Evolutionary conservation across 2,113 vertebrate species (phyloP).

Genomic region (Tupaia tana): DNA sequence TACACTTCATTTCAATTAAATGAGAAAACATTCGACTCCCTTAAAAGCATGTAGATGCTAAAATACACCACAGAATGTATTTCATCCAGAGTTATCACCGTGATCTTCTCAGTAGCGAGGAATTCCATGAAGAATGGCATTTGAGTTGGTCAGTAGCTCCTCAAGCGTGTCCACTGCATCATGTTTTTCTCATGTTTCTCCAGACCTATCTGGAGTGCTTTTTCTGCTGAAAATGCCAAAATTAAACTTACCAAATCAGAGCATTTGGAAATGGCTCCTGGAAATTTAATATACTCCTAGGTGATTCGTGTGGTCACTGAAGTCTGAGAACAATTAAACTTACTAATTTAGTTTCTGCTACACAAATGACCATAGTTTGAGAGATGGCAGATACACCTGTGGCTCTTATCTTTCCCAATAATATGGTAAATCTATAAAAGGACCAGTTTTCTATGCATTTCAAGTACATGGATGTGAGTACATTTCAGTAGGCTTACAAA

Average conservation of each 20-base stretch:
- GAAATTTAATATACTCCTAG: neutral
- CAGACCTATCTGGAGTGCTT: neutral
- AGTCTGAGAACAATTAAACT: neutral
- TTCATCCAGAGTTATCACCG: neutral
- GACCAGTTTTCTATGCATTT: neutral
- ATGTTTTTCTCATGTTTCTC: neutral
- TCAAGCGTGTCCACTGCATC: neutral
- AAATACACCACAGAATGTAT: neutral
- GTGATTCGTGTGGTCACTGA: neutral
- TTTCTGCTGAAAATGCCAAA: conserved; percentile 1
- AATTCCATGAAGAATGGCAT: neutral
- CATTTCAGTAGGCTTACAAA: neutral
- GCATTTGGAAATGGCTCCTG: neutral
- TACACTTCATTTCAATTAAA: conserved; percentile 29
- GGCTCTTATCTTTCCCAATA: neutral
- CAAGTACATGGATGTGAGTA: neutral
- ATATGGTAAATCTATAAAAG: neutral
- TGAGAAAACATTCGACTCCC: neutral
- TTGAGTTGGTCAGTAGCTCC: neutral
- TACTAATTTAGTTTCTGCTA: neutral
- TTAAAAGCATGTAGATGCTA: neutral
- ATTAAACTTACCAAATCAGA: neutral
- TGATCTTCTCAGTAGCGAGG: neutral
- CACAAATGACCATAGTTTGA: neutral
- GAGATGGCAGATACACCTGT: neutral